Percentiles rank a stretch among this genome's conserved stretches.
phyloP scores from a whole-genome alignment of 2,113 vertebrate species.

The Jaculus jaculus region DNA sequence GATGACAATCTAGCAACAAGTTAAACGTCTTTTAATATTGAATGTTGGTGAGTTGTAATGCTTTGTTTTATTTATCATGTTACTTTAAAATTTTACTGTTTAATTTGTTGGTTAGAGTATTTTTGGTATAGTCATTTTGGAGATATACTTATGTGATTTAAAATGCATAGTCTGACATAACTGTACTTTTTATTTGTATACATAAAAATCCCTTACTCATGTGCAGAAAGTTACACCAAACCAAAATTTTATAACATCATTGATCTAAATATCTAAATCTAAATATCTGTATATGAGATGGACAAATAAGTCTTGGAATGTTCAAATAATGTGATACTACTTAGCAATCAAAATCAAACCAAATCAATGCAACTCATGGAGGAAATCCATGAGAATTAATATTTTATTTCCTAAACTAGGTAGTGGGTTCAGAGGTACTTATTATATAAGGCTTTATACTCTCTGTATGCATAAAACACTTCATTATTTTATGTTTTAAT shows the following conservation, averaged over 20 bases:
- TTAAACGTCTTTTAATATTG: not conserved
- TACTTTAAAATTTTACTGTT: constrained; percentile 1
- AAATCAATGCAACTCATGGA: not conserved
- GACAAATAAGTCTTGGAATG: not conserved
- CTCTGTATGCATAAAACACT: not conserved
- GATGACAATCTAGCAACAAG: not conserved
- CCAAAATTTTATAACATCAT: not conserved
- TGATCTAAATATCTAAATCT: not conserved
- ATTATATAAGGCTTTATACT: not conserved
- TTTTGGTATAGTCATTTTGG: constrained; percentile 16
- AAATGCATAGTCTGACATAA: not conserved
- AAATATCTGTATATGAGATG: not conserved
- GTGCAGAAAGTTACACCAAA: not conserved
- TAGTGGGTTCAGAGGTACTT: not conserved
- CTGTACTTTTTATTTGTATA: not conserved
- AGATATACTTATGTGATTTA: not conserved
- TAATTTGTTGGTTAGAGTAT: not conserved
- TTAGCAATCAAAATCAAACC: constrained; percentile 45
- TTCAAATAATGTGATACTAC: constrained; percentile 2
- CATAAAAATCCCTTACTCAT: not conserved
- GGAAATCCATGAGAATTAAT: not conserved
- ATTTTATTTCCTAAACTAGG: constrained; percentile 27
- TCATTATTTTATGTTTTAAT: not conserved
- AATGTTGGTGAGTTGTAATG: not conserved
- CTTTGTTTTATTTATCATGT: constrained; percentile 4